Evolutionary conservation across 2,888 invertebrate genomes (phyloP).

Genomic region (Papilio demoleus): DNA sequence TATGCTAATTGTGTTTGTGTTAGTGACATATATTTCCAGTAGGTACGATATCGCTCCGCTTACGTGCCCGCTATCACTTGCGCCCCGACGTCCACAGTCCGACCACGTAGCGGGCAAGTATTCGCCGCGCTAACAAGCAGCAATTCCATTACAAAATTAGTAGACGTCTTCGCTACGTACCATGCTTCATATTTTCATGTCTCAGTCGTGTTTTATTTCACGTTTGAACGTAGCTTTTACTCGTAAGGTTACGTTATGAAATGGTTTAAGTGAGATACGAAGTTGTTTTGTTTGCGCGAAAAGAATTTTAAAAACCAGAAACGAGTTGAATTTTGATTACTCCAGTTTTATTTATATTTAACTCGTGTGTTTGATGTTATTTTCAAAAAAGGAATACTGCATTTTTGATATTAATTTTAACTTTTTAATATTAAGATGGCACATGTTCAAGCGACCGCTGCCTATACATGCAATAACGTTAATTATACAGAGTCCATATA

Average conservation of each 20-base stretch:
- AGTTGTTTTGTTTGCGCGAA: neutral
- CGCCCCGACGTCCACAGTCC: conserved; percentile 43
- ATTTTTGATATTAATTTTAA: too few species aligned
- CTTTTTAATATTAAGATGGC: too few species aligned
- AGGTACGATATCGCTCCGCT: conserved; percentile 49
- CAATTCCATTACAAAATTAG: conserved; percentile 79
- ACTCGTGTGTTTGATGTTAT: neutral
- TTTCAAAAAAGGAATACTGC: too few species aligned
- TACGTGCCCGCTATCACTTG: conserved; percentile 50
- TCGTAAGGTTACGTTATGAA: conserved; percentile 8
- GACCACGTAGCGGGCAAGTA: conserved; percentile 65
- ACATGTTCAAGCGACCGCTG: too few species aligned
- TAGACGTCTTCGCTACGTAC: conserved; percentile 62
- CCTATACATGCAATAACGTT: too few species aligned
- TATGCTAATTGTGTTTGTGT: too few species aligned
- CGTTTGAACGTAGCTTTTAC: conserved; percentile 23
- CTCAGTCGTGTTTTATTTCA: conserved; percentile 36
- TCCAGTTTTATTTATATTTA: neutral
- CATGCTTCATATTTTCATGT: conserved; percentile 57
- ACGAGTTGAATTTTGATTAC: neutral
- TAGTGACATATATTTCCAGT: too few species aligned
- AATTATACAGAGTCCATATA: too few species aligned
- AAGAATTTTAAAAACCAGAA: neutral
- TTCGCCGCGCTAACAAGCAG: conserved; percentile 75
- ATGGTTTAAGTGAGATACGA: neutral